Evolutionary conservation across 2,113 vertebrate genomes (phyloP).

Genomic region (Trachemys scripta): DNA sequence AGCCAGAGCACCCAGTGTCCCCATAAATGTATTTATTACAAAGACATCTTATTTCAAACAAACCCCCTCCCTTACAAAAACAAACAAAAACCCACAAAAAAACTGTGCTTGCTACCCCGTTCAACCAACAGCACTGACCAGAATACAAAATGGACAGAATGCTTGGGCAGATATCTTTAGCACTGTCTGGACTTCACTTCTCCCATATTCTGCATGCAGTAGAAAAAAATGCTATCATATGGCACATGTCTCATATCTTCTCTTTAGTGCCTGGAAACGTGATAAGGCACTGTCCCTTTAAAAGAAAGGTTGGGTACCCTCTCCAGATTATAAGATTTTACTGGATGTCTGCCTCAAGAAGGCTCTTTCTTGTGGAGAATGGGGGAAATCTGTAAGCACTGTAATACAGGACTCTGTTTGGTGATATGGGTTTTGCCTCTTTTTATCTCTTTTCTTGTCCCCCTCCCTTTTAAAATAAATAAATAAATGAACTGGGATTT

Average conservation of each 20-base stretch:
- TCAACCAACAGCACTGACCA: not conserved
- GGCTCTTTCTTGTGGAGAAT: not conserved
- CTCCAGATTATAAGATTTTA: not conserved
- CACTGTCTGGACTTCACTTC: not conserved
- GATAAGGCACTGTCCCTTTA: not conserved
- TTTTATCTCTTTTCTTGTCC: not conserved
- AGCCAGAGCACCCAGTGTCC: not conserved
- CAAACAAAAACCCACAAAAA: too few relatives aligned
- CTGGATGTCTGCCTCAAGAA: not conserved
- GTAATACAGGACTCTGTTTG: not conserved
- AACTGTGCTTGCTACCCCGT: not conserved
- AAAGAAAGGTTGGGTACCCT: not conserved
- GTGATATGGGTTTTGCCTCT: not conserved
- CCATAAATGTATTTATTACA: not conserved
- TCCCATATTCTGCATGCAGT: not conserved
- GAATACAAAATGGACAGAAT: not conserved
- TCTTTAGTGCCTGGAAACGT: not conserved
- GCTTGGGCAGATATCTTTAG: not conserved
- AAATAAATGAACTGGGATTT: not conserved
- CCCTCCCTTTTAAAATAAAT: not conserved
- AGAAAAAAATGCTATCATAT: rapidly evolving
- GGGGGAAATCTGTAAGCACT: not conserved
- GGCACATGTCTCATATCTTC: rapidly evolving
- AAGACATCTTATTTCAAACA: not conserved
- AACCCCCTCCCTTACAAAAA: not conserved